Conservation (phyloP, 2,797 vertebrate species). For the Monodelphis domestica region DNA sequence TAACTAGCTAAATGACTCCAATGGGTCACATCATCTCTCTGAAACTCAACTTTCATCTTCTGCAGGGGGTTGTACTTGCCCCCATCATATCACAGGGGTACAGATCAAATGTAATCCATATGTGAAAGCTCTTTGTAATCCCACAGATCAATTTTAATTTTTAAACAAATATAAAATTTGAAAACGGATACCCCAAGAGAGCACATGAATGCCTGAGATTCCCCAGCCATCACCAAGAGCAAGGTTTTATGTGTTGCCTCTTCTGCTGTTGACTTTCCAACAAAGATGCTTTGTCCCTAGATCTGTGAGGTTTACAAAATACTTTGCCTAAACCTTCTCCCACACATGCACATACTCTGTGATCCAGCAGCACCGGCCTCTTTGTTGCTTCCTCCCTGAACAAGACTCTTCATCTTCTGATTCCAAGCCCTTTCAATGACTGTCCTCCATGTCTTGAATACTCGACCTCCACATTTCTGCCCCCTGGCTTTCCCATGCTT, state of each 20-base stretch:
- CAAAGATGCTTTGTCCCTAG: neutral
- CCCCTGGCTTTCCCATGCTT: neutral
- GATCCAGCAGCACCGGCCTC: too few species aligned
- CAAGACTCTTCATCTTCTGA: too few species aligned
- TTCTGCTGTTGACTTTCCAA: slow-evolving; percentile 31
- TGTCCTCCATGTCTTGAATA: neutral
- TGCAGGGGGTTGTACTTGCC: neutral
- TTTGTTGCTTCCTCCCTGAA: too few species aligned
- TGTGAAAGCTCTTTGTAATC: neutral
- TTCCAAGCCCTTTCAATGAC: too few species aligned
- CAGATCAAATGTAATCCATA: slow-evolving; percentile 35
- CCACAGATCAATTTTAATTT: neutral
- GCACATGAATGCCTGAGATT: neutral
- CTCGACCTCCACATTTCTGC: neutral
- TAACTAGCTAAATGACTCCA: slow-evolving; percentile 26
- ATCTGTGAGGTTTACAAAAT: neutral
- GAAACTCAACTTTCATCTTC: slow-evolving; percentile 28
- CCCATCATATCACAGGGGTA: slow-evolving; percentile 3
- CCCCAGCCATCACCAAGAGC: slow-evolving; percentile 27
- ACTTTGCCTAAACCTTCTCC: neutral
- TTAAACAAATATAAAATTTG: slow-evolving; percentile 38
- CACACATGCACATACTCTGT: too few species aligned
- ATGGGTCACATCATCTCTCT: slow-evolving; percentile 57
- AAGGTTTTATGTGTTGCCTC: slow-evolving; percentile 1
- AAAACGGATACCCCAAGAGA: slow-evolving; percentile 49